Conservation (phyloP, 2,888 invertebrate species). For the Dione vanillae region DNA sequence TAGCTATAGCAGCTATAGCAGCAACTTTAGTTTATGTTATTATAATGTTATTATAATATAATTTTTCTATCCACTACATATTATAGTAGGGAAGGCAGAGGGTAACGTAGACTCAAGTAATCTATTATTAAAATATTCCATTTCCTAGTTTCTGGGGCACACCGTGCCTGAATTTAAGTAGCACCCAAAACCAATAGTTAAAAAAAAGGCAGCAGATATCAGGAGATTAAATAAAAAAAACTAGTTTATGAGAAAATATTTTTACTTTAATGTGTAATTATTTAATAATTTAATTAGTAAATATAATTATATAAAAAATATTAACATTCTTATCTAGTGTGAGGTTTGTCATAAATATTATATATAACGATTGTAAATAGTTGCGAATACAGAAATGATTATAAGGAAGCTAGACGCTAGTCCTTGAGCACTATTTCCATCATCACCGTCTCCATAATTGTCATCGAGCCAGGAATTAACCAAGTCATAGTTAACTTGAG, state of each 20-base stretch:
- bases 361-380: constrained; percentile 52
- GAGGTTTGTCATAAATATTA: not conserved
- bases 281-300: not conserved
- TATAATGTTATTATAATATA: no score
- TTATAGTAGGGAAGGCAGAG: no score
- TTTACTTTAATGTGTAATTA: not conserved
- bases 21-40: no score
- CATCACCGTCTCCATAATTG: constrained; percentile 52
- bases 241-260: not conserved
- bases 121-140: no score
- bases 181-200: no score
- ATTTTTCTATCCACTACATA: no score
- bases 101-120: no score
- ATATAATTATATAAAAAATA: no score
- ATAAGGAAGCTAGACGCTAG: constrained; percentile 62
- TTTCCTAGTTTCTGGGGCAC: no score
- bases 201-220: not conserved
- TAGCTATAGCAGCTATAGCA: no score
- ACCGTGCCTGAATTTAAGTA: no score
- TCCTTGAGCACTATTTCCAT: constrained; percentile 52
- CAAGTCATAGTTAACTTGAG: constrained; percentile 53
- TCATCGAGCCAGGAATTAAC: constrained; percentile 66
- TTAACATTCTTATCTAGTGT: not conserved
- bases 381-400: constrained; percentile 57
- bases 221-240: not conserved